phyloP scores from a whole-genome alignment of 2,113 vertebrate species.

The Ameiurus melas region DNA sequence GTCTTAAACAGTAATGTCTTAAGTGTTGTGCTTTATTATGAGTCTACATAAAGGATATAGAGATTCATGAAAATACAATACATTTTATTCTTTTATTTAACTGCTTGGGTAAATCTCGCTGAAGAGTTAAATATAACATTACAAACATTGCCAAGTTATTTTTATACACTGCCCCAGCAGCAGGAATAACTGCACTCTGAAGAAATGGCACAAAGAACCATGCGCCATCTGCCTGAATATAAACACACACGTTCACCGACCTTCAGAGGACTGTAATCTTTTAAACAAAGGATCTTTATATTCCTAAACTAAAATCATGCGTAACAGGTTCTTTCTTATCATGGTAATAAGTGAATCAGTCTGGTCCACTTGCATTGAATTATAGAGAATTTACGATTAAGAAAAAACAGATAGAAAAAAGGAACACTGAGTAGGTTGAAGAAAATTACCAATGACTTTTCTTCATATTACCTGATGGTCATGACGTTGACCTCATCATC shows the following conservation, averaged over 20 bases:
- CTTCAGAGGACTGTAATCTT: slow-evolving; percentile 8
- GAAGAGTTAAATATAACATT: not conserved
- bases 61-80: not conserved
- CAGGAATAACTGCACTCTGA: not conserved
- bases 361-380: not conserved
- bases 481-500: not conserved
- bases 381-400: not conserved
- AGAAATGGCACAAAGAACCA: slow-evolving; percentile 22
- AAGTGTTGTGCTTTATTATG: not conserved
- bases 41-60: not conserved
- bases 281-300: slow-evolving; percentile 17
- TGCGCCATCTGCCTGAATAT: not conserved
- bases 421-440: not conserved
- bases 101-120: not conserved
- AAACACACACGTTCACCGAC: slow-evolving; percentile 33
- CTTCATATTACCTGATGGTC: not conserved
- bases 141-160: not conserved
- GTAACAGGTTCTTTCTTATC: not conserved
- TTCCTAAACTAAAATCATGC: not conserved
- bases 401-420: not conserved
- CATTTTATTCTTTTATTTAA: not conserved
- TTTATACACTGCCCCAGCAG: not conserved
- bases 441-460: not conserved
- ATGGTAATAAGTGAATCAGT: not conserved
- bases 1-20: not conserved